phyloP scores from a whole-genome alignment of 2,888 invertebrate genomes.

The Andrena bucephala region DNA sequence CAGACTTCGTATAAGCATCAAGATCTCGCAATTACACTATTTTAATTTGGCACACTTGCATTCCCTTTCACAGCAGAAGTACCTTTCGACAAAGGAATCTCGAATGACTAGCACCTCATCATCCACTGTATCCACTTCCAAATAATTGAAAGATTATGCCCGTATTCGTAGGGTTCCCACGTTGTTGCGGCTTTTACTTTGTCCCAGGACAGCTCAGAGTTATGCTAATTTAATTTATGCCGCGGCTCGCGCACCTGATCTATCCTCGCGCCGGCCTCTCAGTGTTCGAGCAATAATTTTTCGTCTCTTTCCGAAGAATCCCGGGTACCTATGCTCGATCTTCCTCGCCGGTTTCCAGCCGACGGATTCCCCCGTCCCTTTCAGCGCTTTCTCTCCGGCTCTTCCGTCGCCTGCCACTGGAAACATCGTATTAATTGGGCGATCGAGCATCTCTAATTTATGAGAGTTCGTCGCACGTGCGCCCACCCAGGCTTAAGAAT shows the following conservation, averaged over 20 bases:
- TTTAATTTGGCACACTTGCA: too few relatives aligned
- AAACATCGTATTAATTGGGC: slow-evolving; percentile 81
- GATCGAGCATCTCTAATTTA: slow-evolving; percentile 71
- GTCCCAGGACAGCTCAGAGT: slow-evolving; percentile 71
- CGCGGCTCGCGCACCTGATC: slow-evolving; percentile 59
- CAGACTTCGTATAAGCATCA: too few relatives aligned
- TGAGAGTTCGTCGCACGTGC: slow-evolving; percentile 61
- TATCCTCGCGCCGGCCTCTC: slow-evolving; percentile 25
- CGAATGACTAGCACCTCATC: neutral
- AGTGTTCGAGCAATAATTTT: slow-evolving; percentile 56
- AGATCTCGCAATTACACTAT: too few relatives aligned
- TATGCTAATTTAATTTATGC: slow-evolving; percentile 82
- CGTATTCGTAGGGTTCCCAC: slow-evolving; percentile 67
- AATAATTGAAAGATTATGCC: slow-evolving; percentile 50
- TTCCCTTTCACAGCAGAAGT: neutral
- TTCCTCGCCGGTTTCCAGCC: slow-evolving; percentile 12
- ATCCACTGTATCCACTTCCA: neutral
- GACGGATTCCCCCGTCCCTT: slow-evolving; percentile 25
- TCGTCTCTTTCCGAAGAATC: slow-evolving; percentile 20
- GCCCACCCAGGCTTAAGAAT: slow-evolving; percentile 65
- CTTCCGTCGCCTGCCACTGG: slow-evolving; percentile 62
- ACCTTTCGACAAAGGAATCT: neutral
- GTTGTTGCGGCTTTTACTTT: slow-evolving; percentile 79
- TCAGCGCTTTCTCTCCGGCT: slow-evolving; percentile 50
- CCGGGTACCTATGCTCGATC: slow-evolving; percentile 8